A percentile compares a stretch with the other conserved stretches of the same genome.
Evolutionary conservation across 2,113 vertebrate species (phyloP).

Genomic region (Planiliza haematocheilus): DNA sequence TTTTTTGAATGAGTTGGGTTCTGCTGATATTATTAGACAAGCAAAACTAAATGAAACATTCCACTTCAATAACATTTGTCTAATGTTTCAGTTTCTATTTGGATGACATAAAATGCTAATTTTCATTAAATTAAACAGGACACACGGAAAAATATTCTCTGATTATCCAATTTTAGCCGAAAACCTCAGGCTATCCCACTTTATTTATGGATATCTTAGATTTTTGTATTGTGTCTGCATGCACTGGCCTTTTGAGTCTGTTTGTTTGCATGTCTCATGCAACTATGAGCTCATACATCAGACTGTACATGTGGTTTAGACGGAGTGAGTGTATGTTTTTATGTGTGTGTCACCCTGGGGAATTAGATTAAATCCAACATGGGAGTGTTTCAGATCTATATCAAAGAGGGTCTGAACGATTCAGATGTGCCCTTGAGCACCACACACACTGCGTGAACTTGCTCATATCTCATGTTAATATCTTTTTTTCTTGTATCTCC

Average conservation of each 20-base stretch:
- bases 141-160: no score
- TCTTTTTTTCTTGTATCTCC: constrained; percentile 31
- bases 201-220: background rate
- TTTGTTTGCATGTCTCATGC: background rate
- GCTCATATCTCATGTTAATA: constrained; percentile 56
- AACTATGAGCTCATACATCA: background rate
- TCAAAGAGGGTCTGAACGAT: constrained; percentile 51
- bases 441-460: constrained; percentile 40
- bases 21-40: no score
- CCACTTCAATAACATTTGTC: no score
- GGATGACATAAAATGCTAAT: no score
- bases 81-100: no score
- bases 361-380: constrained; percentile 42
- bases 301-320: background rate
- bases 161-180: no score
- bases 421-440: constrained; percentile 52
- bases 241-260: background rate
- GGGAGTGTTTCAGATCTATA: constrained; percentile 52
- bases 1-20: no score
- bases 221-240: background rate
- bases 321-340: constrained; percentile 14
- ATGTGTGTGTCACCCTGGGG: constrained; percentile 16
- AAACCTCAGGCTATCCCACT: no score
- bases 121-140: no score
- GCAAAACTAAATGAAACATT: no score